Evolutionary conservation across 2,888 invertebrate species (phyloP).

Genomic region (Athrips mouffetella): DNA sequence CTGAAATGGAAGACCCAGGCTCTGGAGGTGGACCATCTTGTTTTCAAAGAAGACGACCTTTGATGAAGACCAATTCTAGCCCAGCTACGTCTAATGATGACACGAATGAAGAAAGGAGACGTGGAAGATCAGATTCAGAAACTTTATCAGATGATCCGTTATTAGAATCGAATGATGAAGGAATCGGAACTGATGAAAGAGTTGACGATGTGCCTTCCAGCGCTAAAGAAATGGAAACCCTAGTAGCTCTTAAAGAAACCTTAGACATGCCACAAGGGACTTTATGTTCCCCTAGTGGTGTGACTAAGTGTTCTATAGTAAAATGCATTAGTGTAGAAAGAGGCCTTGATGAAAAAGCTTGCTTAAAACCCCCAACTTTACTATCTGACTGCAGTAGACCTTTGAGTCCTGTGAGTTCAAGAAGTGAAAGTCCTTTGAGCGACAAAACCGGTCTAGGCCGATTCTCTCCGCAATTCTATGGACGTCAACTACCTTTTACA

Average conservation of each 20-base stretch:
- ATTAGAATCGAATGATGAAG: conserved; percentile 86
- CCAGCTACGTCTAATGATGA: conserved; percentile 66
- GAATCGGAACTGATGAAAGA: conserved; percentile 87
- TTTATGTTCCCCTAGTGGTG: conserved; percentile 67
- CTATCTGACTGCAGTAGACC: conserved; percentile 79
- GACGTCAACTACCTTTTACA: conserved; percentile 83
- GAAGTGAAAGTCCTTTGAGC: conserved; percentile 88
- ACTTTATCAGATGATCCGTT: conserved; percentile 85
- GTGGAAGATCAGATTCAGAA: conserved; percentile 85
- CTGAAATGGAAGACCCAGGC: conserved; percentile 86
- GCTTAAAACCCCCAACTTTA: conserved; percentile 67
- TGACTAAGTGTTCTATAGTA: conserved; percentile 73
- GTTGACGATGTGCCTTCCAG: conserved; percentile 84
- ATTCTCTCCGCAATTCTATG: conserved; percentile 86
- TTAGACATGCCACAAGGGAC: conserved; percentile 67
- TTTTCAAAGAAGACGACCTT: conserved; percentile 78
- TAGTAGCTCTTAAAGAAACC: conserved; percentile 62
- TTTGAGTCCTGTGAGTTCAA: conserved; percentile 85
- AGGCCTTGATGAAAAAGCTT: conserved; percentile 67
- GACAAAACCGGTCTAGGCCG: conserved; percentile 83
- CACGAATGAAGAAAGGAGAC: conserved; percentile 67
- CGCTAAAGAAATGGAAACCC: conserved; percentile 79
- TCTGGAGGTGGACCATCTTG: conserved; percentile 76
- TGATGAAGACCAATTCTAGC: conserved; percentile 79
- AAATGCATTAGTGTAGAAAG: conserved; percentile 78